A percentile compares a stretch with the other conserved stretches of the same genome.
These are phyloP conservation scores for Graptemys geographica DNA, from an alignment of 2,797 vertebrate species.

Conservation along the genomic window DNA sequence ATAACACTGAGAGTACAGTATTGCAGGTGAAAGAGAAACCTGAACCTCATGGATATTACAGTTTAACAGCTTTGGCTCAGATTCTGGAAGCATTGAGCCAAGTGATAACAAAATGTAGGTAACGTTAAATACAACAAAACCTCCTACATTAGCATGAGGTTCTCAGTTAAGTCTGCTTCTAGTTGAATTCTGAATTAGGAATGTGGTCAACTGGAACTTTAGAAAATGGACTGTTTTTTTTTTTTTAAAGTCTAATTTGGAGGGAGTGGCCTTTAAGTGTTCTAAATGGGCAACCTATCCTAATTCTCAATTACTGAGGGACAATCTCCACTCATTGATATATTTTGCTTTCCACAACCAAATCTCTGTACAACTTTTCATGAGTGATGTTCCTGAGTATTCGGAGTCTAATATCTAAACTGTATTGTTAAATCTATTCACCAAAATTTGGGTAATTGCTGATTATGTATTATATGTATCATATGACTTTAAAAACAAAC, in stretches of 20 bases:
- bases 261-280: neutral
- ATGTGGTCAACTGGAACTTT: neutral
- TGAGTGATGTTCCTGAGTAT: no score
- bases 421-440: no score
- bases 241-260: neutral
- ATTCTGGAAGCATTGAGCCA: conserved; percentile 48
- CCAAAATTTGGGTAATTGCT: no score
- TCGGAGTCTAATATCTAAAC: no score
- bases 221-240: fast-evolving
- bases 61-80: conserved; percentile 53
- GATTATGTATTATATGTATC: no score
- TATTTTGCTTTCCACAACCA: no score
- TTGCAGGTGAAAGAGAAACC: conserved; percentile 54
- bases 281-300: no score
- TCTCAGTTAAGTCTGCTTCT: conserved; percentile 16
- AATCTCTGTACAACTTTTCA: no score
- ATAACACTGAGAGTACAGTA: conserved; percentile 52
- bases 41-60: conserved; percentile 60
- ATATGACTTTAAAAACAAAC: no score
- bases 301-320: no score
- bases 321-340: no score
- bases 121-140: conserved; percentile 53
- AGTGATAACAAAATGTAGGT: conserved; percentile 63
- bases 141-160: conserved; percentile 37
- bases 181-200: neutral